These are phyloP conservation scores for Ochropleura plecta DNA, from an alignment of 2,888 invertebrate genomes.

Conservation along the genomic window DNA sequence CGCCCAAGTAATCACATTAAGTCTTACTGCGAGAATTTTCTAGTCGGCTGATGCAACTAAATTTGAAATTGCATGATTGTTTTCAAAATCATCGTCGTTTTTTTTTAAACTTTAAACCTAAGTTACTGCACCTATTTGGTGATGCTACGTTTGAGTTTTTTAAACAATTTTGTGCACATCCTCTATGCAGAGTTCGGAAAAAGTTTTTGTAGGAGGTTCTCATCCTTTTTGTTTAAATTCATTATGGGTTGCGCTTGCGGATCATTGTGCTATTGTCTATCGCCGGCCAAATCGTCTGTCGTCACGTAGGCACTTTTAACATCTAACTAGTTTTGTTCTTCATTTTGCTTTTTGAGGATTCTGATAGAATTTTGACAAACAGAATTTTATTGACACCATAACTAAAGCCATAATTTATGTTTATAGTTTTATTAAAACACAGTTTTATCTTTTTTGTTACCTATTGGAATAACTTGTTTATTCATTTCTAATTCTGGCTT, in stretches of 20 bases:
- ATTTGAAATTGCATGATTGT: constrained; percentile 45
- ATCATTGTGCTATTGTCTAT: constrained; percentile 54
- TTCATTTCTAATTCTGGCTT: constrained; percentile 16
- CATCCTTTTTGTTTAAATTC: constrained; percentile 38
- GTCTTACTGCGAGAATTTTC: constrained; percentile 45
- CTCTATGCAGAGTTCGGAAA: constrained; percentile 18
- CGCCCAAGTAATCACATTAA: constrained; percentile 24
- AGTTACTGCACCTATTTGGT: constrained; percentile 13
- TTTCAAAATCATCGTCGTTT: constrained; percentile 31
- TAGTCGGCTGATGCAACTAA: constrained; percentile 58
- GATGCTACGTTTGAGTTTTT: constrained; percentile 18
- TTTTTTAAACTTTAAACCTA: constrained; percentile 12
- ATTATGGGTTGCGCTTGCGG: constrained; percentile 20
- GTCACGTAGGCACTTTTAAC: constrained; percentile 55
- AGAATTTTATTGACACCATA: not conserved
- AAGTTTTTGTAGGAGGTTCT: constrained; percentile 38
- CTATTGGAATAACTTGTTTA: constrained; percentile 27
- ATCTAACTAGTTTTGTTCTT: not conserved
- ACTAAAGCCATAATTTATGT: not conserved
- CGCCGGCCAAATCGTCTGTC: constrained; percentile 17
- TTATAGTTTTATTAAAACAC: constrained; percentile 10
- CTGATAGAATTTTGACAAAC: not conserved
- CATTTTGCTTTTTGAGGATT: not conserved
- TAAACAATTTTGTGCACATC: constrained; percentile 30
- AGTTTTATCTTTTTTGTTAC: constrained; percentile 15